These are phyloP conservation scores for Eptatretus atami DNA, from an alignment of 2,797 vertebrate genomes.

Conservation along the genomic window DNA sequence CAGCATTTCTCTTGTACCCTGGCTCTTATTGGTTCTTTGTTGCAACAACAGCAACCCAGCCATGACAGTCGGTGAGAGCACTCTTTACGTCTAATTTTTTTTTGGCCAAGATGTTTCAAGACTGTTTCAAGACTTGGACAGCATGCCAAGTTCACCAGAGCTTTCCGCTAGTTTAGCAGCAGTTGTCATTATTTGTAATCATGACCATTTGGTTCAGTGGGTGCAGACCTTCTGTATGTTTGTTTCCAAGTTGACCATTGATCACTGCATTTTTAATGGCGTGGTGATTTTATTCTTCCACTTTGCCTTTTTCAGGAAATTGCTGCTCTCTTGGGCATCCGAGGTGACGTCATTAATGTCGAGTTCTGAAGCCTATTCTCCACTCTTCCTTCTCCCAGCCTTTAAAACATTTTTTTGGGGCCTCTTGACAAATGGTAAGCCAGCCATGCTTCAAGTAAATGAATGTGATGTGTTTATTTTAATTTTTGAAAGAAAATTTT, in stretches of 20 bases:
- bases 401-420: slow-evolving; percentile 86
- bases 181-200: too few species aligned
- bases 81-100: too few species aligned
- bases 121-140: too few species aligned
- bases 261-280: neutral
- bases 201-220: too few species aligned
- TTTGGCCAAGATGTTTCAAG: too few species aligned
- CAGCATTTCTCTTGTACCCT: slow-evolving; percentile 83
- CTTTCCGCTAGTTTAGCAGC: too few species aligned
- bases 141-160: too few species aligned
- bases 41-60: slow-evolving; percentile 54
- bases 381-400: slow-evolving; percentile 59
- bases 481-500: neutral
- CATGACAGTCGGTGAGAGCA: slow-evolving; percentile 39
- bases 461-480: neutral
- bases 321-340: slow-evolving; percentile 74
- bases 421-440: slow-evolving; percentile 55
- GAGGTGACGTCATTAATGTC: slow-evolving; percentile 72
- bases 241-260: too few species aligned
- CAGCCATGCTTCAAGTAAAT: neutral
- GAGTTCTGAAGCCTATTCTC: slow-evolving; percentile 64
- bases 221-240: too few species aligned
- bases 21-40: slow-evolving; percentile 43
- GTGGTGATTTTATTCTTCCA: slow-evolving; percentile 4
- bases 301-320: slow-evolving; percentile 24